These are phyloP conservation scores for Trachelus stipa DNA, from an alignment of 2,888 invertebrate species.

Conservation along the genomic window DNA sequence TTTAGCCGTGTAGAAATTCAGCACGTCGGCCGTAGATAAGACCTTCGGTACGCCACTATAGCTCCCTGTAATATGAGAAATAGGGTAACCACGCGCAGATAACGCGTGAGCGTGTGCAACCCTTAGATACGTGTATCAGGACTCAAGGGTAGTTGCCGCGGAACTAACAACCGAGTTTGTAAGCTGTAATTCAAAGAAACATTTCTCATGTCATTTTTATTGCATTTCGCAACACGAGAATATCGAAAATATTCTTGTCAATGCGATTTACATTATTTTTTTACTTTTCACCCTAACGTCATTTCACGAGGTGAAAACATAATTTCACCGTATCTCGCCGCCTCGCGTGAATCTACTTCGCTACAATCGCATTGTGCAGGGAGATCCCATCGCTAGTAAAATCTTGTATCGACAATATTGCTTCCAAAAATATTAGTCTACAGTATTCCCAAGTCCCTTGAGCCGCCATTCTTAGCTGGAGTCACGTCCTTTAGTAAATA, in stretches of 20 bases:
- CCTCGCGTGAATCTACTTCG: neutral
- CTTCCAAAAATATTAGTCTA: neutral
- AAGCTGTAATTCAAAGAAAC: too few relatives aligned
- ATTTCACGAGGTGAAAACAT: too few relatives aligned
- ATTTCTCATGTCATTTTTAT: too few relatives aligned
- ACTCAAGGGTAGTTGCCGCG: too few relatives aligned
- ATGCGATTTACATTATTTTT: too few relatives aligned
- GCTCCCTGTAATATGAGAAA: slow-evolving; percentile 35
- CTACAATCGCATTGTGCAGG: neutral
- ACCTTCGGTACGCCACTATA: slow-evolving; percentile 15
- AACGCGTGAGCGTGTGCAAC: slow-evolving; percentile 12
- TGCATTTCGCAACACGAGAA: too few relatives aligned
- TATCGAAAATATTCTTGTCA: too few relatives aligned
- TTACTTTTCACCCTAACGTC: too few relatives aligned
- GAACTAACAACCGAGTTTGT: too few relatives aligned
- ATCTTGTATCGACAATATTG: neutral
- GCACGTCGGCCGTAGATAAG: slow-evolving; percentile 26
- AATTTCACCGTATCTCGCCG: neutral
- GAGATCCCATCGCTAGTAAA: neutral
- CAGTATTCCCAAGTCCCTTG: neutral
- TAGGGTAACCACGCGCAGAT: slow-evolving; percentile 27
- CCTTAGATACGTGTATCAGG: too few relatives aligned
- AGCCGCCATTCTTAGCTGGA: neutral
- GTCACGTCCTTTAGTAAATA: neutral
- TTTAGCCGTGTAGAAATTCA: slow-evolving; percentile 3